Conservation (phyloP, 2,888 invertebrate genomes). For the Microchrysa polita region DNA sequence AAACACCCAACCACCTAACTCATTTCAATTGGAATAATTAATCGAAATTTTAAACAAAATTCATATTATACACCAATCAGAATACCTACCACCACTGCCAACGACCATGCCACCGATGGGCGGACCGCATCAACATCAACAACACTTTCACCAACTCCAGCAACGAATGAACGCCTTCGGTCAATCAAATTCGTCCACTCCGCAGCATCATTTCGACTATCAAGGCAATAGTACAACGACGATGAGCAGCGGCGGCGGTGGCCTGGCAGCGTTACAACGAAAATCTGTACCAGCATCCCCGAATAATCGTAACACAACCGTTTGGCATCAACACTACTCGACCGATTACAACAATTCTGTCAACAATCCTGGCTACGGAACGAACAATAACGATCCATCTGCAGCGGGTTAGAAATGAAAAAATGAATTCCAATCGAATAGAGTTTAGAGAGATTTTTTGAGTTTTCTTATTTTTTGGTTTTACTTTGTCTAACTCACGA, state of each 20-base stretch:
- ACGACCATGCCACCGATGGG: slow-evolving; percentile 63
- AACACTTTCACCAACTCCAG: too few relatives aligned
- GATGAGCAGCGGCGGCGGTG: not conserved
- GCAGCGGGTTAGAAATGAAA: slow-evolving; percentile 59
- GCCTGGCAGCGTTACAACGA: not conserved
- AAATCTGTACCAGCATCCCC: slow-evolving; percentile 26
- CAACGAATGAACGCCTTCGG: slow-evolving; percentile 58
- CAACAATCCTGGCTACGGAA: slow-evolving; percentile 62
- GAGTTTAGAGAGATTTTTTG: not conserved
- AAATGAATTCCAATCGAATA: slow-evolving; percentile 8
- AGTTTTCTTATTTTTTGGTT: not conserved
- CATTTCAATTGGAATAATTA: slow-evolving; percentile 3
- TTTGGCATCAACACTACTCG: slow-evolving; percentile 58
- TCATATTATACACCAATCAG: slow-evolving; percentile 51
- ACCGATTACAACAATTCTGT: slow-evolving; percentile 62
- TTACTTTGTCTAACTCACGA: not conserved
- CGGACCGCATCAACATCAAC: slow-evolving; percentile 35
- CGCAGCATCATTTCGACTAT: slow-evolving; percentile 39
- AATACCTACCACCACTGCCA: slow-evolving; percentile 65
- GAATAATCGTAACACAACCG: slow-evolving; percentile 59
- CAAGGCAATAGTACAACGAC: slow-evolving; percentile 46
- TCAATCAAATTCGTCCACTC: slow-evolving; percentile 27
- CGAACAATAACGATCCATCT: slow-evolving; percentile 61
- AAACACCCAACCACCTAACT: too few relatives aligned
- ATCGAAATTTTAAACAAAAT: slow-evolving; percentile 1